Evolutionary conservation across 2,888 invertebrate species (phyloP).

Genomic region (Eutolmus rufibarbis): DNA sequence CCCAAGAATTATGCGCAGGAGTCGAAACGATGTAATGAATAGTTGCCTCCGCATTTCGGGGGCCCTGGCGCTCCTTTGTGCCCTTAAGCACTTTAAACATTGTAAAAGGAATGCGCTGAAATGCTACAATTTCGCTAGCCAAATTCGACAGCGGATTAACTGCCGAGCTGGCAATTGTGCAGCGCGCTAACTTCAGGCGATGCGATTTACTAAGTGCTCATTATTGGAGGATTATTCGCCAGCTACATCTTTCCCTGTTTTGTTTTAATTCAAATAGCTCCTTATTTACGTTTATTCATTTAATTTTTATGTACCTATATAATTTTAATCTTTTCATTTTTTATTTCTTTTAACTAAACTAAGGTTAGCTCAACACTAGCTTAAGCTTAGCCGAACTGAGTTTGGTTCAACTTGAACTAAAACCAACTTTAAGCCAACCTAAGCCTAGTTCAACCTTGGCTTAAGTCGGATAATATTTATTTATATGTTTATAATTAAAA

Average conservation of each 20-base stretch:
- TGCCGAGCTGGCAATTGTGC: neutral
- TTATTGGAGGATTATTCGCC: neutral
- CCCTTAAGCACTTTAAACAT: neutral
- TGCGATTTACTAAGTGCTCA: neutral
- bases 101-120: neutral
- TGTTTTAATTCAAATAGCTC: neutral
- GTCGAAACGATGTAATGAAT: neutral
- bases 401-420: too few relatives aligned
- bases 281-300: too few relatives aligned
- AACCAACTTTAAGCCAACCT: too few relatives aligned
- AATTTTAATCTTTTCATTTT: too few relatives aligned
- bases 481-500: too few relatives aligned
- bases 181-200: neutral
- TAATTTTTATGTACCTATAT: too few relatives aligned
- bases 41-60: neutral
- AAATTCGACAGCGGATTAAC: neutral
- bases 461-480: too few relatives aligned
- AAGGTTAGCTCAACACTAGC: too few relatives aligned
- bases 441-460: too few relatives aligned
- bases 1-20: neutral
- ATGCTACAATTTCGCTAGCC: neutral
- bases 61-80: neutral
- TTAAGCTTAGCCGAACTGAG: too few relatives aligned
- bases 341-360: too few relatives aligned
- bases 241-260: neutral